A percentile compares a stretch with the other conserved stretches of the same genome.
These are phyloP conservation scores for Stegastes partitus DNA, from an alignment of 2,113 vertebrate genomes.

Conservation along the genomic window DNA sequence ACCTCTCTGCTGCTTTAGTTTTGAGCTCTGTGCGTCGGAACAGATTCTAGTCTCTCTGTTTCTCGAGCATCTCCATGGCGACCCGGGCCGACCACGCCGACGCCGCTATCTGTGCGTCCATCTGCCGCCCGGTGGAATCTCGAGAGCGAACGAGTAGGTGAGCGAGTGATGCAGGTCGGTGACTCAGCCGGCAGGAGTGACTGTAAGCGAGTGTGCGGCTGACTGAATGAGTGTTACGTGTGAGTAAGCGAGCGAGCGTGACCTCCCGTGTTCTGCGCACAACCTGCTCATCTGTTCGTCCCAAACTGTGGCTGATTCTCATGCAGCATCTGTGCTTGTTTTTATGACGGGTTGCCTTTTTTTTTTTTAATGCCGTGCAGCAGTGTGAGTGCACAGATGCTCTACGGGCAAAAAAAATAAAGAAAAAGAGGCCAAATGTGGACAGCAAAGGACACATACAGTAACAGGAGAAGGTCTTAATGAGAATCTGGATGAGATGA, in stretches of 20 bases:
- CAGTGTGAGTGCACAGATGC: background rate
- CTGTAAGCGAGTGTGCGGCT: constrained; percentile 1
- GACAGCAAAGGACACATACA: background rate
- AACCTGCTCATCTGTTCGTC: background rate
- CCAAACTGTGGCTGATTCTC: background rate
- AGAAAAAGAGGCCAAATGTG: background rate
- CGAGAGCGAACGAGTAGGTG: constrained; percentile 13
- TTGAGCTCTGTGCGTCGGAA: constrained; percentile 11
- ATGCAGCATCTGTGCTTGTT: too few relatives aligned
- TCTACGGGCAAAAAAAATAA: background rate
- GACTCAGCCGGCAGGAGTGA: background rate
- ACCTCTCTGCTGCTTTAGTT: background rate
- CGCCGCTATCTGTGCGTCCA: constrained; percentile 34
- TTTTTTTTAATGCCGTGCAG: background rate
- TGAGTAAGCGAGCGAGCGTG: background rate
- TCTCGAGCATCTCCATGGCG: constrained; percentile 73
- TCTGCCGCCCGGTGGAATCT: constrained; percentile 42
- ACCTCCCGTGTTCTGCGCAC: background rate
- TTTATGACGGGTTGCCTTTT: background rate
- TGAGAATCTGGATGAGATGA: too few relatives aligned
- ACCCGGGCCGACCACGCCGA: constrained; percentile 45
- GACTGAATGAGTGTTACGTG: background rate
- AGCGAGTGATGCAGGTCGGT: constrained; percentile 18
- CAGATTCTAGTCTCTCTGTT: constrained; percentile 46
- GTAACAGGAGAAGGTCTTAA: background rate